phyloP scores from a whole-genome alignment of 2,888 invertebrate species.

The Endomychus coccineus region DNA sequence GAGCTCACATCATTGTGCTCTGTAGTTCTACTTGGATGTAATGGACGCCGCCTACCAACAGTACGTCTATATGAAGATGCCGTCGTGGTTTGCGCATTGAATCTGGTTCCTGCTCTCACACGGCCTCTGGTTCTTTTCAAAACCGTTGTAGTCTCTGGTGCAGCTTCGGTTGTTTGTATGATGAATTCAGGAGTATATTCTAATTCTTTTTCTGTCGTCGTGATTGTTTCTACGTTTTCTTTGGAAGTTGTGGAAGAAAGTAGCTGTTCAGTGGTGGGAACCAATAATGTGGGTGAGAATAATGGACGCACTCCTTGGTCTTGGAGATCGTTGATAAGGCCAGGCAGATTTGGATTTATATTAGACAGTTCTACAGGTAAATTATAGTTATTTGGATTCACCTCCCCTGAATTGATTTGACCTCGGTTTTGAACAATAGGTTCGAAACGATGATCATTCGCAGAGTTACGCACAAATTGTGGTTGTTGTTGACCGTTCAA shows the following conservation, averaged over 20 bases:
- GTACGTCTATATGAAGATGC: conserved; percentile 37
- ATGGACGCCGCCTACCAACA: conserved; percentile 43
- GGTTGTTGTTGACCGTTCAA: no score
- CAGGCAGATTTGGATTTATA: conserved; percentile 52
- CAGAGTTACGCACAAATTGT: no score
- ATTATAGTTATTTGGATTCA: background rate
- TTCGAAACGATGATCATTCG: no score
- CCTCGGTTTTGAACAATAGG: no score
- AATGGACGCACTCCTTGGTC: conserved; percentile 44
- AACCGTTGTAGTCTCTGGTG: conserved; percentile 8
- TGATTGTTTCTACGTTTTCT: background rate
- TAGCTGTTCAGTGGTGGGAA: conserved; percentile 22
- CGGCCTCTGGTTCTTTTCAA: conserved; percentile 9
- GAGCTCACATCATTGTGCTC: no score
- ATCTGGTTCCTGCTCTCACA: conserved; percentile 10
- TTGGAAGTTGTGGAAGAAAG: background rate
- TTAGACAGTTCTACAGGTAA: conserved; percentile 47
- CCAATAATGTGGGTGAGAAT: conserved; percentile 35
- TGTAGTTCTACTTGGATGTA: conserved; percentile 25
- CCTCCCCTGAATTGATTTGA: no score
- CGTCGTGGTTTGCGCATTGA: conserved; percentile 37
- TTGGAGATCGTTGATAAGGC: conserved; percentile 54
- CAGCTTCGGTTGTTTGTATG: conserved; percentile 2
- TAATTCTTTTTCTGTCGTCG: conserved; percentile 9
- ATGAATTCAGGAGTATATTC: no score